Evolutionary conservation across 1,140 invertebrate genomes (phyloP), one percentile per base, ranked within the genome.

Genomic region (Eubasilissa regina): DNA sequence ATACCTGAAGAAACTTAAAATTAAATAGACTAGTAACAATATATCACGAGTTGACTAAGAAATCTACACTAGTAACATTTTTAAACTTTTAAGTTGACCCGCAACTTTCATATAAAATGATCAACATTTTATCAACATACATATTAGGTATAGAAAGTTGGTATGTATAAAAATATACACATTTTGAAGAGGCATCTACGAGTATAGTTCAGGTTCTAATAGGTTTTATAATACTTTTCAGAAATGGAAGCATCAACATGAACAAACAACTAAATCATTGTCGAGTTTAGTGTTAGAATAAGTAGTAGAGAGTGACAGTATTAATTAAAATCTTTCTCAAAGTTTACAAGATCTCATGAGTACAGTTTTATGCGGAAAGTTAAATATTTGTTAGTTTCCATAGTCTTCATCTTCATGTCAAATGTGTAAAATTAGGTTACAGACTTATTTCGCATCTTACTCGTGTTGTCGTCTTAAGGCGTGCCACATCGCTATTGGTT

Each of bases 401-500:
- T 35, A 35, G 6, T 35, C 25, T 35, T 35, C 25, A 35, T 35
- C 25, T 35, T 35, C 25, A 35, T 35, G 25, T 6, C 25, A 3
- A 35, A 35, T 3, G 6, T 35, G 25, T 35, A 35, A 35, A 35
- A 35, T 6, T 35, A 35, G 25, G 25, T 35, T 35, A 35, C 25
- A 35, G 25, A 35, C 25, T 35, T 35, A 35, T 35, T 35, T 35
- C 6, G 25, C 25, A 35, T 35, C 17, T 62, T 66, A 66, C 15
- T 77, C 48, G 44, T 81, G 80, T 79, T 55, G 79, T 47, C 70
- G 62, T 79, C 94, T 89, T n/a, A 96, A 87, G 35, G 93, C 90
- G 87, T 96, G 95, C 95, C 95, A 96, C 94, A 95, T 95, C 10
- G 94, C 94, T 53, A 95, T 92, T 0, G 95, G 94, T 85, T 94